A percentile compares a stretch with the other conserved stretches of the same genome.
Conservation (phyloP, 2,888 invertebrate species). For the Leptopilina syphax region DNA sequence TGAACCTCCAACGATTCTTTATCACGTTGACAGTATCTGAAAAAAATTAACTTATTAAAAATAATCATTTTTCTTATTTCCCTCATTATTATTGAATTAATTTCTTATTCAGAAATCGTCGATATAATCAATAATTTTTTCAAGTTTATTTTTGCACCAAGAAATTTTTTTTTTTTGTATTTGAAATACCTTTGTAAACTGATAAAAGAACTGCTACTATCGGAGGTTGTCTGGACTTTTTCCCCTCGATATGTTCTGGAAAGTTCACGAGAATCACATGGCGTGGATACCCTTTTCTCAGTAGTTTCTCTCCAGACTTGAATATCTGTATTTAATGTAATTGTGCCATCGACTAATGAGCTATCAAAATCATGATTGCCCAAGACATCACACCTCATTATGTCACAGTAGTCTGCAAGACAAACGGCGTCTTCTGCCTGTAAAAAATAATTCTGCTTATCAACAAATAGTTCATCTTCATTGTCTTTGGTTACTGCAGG, state of each 20-base stretch:
- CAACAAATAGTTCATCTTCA: too few species aligned
- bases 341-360: slow-evolving; percentile 81
- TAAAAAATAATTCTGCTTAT: not conserved
- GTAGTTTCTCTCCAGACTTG: slow-evolving; percentile 91
- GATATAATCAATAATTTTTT: too few species aligned
- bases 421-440: slow-evolving; percentile 95
- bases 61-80: not conserved
- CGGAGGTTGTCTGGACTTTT: slow-evolving; percentile 10
- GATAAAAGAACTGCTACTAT: slow-evolving; percentile 31
- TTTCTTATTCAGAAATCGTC: too few species aligned
- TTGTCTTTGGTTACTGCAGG: too few species aligned
- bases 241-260: slow-evolving; percentile 23
- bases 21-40: slow-evolving; percentile 25
- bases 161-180: not conserved
- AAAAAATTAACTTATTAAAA: not conserved
- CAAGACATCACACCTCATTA: slow-evolving; percentile 95
- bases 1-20: slow-evolving; percentile 51
- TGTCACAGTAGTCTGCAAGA: slow-evolving; percentile 96
- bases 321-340: slow-evolving; percentile 85
- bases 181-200: slow-evolving; percentile 27
- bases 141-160: too few species aligned
- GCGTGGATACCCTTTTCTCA: slow-evolving; percentile 78
- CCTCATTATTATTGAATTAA: too few species aligned
- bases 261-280: slow-evolving; percentile 32
- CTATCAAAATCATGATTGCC: slow-evolving; percentile 83